Conservation (phyloP, 2,888 invertebrate species). For the Euclidia mi region DNA sequence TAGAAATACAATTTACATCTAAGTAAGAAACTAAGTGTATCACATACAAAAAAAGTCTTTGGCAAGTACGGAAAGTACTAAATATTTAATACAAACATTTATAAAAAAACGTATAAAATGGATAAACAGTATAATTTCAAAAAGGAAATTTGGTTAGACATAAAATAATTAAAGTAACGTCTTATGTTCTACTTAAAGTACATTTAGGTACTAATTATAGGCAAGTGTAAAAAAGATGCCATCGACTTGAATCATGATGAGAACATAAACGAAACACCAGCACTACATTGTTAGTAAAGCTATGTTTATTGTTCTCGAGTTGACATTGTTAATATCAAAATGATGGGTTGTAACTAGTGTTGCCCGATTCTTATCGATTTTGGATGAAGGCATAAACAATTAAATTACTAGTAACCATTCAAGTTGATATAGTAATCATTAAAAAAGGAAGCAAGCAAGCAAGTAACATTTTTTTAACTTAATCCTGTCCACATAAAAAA, state of each 20-base stretch:
- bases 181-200: slow-evolving; percentile 48
- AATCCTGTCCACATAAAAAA: too few relatives aligned
- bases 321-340: too few relatives aligned
- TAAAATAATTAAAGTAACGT: slow-evolving; percentile 27
- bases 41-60: slow-evolving; percentile 88
- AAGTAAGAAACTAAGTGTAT: slow-evolving; percentile 86
- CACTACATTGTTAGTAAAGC: background rate
- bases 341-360: too few relatives aligned
- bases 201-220: slow-evolving; percentile 55
- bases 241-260: slow-evolving; percentile 22
- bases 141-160: slow-evolving; percentile 32
- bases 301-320: too few relatives aligned
- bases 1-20: slow-evolving; percentile 78
- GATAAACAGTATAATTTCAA: slow-evolving; percentile 43
- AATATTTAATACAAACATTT: slow-evolving; percentile 60
- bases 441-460: too few relatives aligned
- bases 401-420: too few relatives aligned
- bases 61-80: slow-evolving; percentile 83
- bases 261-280: slow-evolving; percentile 9
- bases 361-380: too few relatives aligned
- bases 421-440: too few relatives aligned
- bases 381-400: too few relatives aligned
- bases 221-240: slow-evolving; percentile 43
- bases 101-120: slow-evolving; percentile 63
- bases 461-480: too few relatives aligned